These are phyloP conservation scores for Parnassius glacialis DNA, from an alignment of 2,888 invertebrate species.

Conservation along the genomic window DNA sequence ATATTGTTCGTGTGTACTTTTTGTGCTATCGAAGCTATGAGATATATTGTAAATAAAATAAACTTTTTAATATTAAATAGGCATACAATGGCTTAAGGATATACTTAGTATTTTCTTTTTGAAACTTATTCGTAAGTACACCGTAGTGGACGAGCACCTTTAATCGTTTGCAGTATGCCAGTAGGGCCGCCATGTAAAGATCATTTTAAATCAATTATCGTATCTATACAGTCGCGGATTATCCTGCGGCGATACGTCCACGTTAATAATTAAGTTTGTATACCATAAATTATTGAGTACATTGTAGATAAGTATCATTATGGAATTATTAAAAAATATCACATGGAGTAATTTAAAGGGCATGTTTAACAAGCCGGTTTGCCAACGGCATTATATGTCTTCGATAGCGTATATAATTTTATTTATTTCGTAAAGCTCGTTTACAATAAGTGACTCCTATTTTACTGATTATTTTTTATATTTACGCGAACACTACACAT, in stretches of 20 bases:
- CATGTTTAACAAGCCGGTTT: constrained; percentile 4
- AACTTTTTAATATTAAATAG: too few species aligned
- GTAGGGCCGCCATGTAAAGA: constrained; percentile 8
- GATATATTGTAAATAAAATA: too few species aligned
- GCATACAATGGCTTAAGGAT: too few species aligned
- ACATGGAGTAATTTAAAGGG: constrained; percentile 4
- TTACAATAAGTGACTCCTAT: constrained; percentile 8
- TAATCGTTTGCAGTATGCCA: neutral
- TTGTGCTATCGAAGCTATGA: too few species aligned
- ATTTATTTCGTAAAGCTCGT: constrained; percentile 11
- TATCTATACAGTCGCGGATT: constrained; percentile 16
- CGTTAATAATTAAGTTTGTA: constrained; percentile 19
- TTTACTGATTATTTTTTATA: too few species aligned
- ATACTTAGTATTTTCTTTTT: neutral
- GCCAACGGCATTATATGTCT: constrained; percentile 3
- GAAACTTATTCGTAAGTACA: neutral
- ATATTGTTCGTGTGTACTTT: too few species aligned
- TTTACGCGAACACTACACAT: too few species aligned
- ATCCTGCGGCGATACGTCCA: constrained; percentile 14
- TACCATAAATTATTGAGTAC: constrained; percentile 9
- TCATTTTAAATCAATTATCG: constrained; percentile 22
- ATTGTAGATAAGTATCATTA: constrained; percentile 16
- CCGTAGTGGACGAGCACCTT: constrained; percentile 4
- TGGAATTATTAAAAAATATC: constrained; percentile 17
- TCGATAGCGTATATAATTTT: constrained; percentile 3